phyloP scores from a whole-genome alignment of 2,113 vertebrate species.

The Amazona vittata region DNA sequence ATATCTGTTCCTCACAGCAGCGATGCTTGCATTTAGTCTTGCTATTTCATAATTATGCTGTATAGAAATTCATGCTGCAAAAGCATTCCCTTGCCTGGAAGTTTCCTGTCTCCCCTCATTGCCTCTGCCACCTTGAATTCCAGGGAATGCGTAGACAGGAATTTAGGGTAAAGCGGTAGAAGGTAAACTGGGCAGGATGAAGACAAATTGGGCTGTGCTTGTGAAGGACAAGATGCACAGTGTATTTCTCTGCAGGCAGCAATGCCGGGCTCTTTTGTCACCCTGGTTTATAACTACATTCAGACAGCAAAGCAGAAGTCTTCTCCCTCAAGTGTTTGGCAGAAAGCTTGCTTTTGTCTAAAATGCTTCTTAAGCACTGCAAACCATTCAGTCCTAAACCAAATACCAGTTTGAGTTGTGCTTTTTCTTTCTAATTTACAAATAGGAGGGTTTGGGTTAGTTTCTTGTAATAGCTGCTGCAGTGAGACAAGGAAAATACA shows the following conservation, averaged over 20 bases:
- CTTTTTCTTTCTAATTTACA: conserved; percentile 46
- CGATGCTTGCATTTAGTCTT: background rate
- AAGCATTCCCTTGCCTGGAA: background rate
- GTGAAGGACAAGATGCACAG: background rate
- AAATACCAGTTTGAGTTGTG: conserved; percentile 3
- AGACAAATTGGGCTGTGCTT: background rate
- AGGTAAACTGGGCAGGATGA: background rate
- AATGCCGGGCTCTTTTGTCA: background rate
- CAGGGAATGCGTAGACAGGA: background rate
- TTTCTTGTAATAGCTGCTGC: conserved; percentile 28
- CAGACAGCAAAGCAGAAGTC: conserved; percentile 9
- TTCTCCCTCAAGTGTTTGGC: conserved; percentile 29
- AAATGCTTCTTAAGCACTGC: conserved; percentile 35
- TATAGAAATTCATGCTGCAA: background rate
- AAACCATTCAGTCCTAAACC: conserved; percentile 20
- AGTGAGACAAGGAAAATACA: background rate
- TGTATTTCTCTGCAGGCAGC: background rate
- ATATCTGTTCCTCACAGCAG: background rate
- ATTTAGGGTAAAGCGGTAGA: background rate
- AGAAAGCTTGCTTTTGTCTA: conserved; percentile 57
- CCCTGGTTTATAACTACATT: background rate
- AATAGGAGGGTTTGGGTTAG: conserved; percentile 34
- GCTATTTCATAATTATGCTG: background rate
- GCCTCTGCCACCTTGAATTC: background rate
- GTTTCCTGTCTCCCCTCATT: rapidly evolving